Evolutionary conservation across 2,113 vertebrate genomes (phyloP).

Genomic region (Anhinga rufa): DNA sequence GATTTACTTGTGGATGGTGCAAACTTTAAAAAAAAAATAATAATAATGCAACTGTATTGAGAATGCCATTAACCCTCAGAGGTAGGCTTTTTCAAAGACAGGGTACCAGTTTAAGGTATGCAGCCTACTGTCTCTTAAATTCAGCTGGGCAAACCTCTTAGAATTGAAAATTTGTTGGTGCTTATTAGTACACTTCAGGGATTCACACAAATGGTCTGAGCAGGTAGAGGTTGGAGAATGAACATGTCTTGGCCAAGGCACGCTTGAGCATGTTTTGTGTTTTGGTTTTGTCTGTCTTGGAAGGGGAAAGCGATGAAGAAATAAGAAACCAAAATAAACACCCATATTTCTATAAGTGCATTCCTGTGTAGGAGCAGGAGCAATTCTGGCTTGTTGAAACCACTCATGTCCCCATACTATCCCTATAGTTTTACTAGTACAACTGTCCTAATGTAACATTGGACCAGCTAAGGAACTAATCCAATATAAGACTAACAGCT

Average conservation of each 20-base stretch:
- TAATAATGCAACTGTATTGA: rapidly evolving
- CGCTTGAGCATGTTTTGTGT: too few relatives aligned
- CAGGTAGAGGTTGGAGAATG: background rate
- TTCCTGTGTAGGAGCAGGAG: background rate
- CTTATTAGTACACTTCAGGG: background rate
- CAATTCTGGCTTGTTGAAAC: background rate
- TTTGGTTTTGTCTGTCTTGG: background rate
- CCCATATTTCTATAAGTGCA: background rate
- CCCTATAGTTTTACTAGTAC: background rate
- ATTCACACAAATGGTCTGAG: background rate
- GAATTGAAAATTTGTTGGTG: background rate
- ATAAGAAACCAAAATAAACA: background rate
- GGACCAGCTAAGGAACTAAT: background rate
- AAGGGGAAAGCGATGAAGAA: background rate
- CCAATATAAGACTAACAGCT: background rate
- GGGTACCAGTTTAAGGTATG: background rate
- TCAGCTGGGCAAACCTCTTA: background rate
- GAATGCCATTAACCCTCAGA: background rate
- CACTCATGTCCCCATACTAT: background rate
- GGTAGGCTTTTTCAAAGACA: background rate
- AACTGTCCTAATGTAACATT: background rate
- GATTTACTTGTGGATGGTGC: background rate
- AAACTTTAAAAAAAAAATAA: background rate
- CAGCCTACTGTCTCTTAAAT: background rate
- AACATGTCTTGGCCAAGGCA: background rate